Percentiles rank a stretch among this genome's conserved stretches.
Conservation (phyloP, 2,113 vertebrate species). For the Trichomycterus rosablanca region DNA sequence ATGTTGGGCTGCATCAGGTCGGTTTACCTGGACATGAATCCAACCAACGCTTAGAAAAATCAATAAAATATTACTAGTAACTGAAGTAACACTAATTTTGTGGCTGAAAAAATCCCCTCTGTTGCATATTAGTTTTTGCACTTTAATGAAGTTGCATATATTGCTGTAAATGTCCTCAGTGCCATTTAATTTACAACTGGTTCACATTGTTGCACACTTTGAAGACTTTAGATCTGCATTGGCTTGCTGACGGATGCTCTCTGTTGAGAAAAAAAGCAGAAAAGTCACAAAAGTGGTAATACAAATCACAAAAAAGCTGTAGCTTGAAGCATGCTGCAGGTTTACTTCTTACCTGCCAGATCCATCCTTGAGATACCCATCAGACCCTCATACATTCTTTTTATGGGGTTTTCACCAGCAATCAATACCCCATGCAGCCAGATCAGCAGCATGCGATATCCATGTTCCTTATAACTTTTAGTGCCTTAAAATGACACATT, state of each 20-base stretch:
- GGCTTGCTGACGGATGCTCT: constrained; percentile 79
- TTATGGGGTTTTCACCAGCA: constrained; percentile 79
- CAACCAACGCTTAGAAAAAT: too few relatives aligned
- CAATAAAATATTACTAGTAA: too few relatives aligned
- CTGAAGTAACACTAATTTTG: too few relatives aligned
- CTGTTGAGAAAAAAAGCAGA: constrained; percentile 59
- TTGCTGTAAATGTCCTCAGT: too few relatives aligned
- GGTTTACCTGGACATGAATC: too few relatives aligned
- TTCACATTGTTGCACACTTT: constrained; percentile 77
- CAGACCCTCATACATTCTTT: constrained; percentile 80
- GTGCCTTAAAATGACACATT: constrained; percentile 62
- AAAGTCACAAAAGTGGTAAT: neutral
- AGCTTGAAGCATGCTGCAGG: neutral
- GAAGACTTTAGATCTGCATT: constrained; percentile 66
- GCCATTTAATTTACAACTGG: neutral
- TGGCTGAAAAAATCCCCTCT: too few relatives aligned
- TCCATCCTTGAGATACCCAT: constrained; percentile 75
- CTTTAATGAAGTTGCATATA: too few relatives aligned
- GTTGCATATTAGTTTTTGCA: too few relatives aligned
- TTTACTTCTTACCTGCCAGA: constrained; percentile 78
- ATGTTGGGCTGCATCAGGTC: too few relatives aligned
- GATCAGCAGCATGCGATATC: constrained; percentile 84
- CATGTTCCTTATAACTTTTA: constrained; percentile 84
- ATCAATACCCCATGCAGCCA: constrained; percentile 77
- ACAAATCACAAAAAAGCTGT: neutral